Conservation (phyloP, 2,113 vertebrate species). For the Petrocephalus microphthalmus region DNA sequence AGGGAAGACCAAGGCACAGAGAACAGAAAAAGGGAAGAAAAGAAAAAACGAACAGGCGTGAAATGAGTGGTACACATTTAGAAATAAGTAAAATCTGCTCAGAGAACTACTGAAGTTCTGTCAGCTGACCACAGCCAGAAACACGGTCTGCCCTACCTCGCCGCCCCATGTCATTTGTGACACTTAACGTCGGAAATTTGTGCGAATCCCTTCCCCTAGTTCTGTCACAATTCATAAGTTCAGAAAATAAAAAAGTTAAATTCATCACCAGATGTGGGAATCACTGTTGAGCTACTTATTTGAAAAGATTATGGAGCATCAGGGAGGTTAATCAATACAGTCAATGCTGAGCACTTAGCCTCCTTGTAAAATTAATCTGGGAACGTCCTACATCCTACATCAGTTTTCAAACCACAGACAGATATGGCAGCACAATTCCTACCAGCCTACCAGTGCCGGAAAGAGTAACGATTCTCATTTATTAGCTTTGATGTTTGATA, state of each 20-base stretch:
- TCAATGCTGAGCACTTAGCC: background rate
- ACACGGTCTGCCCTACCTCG: background rate
- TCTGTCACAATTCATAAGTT: background rate
- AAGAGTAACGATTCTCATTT: background rate
- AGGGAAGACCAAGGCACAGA: background rate
- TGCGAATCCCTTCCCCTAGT: background rate
- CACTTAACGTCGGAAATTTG: background rate
- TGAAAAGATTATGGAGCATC: background rate
- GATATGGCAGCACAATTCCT: background rate
- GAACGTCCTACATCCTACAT: background rate
- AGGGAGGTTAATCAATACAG: background rate
- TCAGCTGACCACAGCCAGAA: background rate
- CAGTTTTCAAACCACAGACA: conserved; percentile 2
- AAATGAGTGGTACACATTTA: background rate
- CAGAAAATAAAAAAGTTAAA: background rate
- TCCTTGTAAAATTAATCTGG: background rate
- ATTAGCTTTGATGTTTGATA: conserved; percentile 2
- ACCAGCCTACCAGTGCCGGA: background rate
- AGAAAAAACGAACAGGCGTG: background rate
- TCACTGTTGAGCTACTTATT: background rate
- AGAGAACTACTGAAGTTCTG: background rate
- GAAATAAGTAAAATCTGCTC: background rate
- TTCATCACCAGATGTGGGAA: background rate
- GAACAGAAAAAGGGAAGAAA: background rate
- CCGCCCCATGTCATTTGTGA: background rate